Percentiles rank a stretch among this genome's conserved stretches.
phyloP scores from a whole-genome alignment of 2,888 invertebrate genomes.

The Pristionchus fissidentatus region DNA sequence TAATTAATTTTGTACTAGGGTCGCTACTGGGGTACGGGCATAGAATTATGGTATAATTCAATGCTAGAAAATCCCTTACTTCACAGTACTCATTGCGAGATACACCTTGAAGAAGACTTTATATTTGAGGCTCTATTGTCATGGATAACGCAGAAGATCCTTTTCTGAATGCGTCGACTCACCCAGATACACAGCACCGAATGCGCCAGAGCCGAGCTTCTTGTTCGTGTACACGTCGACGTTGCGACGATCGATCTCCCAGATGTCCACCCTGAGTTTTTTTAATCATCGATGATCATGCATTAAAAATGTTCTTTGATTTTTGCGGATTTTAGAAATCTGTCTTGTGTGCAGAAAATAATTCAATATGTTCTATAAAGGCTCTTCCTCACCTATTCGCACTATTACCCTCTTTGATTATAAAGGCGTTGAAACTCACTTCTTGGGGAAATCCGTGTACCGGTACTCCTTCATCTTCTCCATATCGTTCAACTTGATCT shows the following conservation, averaged over 20 bases:
- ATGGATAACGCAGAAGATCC: no score
- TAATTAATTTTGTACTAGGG: neutral
- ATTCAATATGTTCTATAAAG: neutral
- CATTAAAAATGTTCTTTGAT: neutral
- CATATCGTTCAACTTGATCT: conserved; percentile 56
- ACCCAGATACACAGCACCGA: conserved; percentile 70
- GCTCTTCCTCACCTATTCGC: neutral
- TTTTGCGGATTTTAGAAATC: neutral
- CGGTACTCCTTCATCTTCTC: conserved; percentile 63
- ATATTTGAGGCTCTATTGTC: no score
- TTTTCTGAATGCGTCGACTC: no score
- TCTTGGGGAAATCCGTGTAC: conserved; percentile 71
- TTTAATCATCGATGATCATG: neutral
- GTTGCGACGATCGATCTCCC: conserved; percentile 74
- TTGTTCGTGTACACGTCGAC: conserved; percentile 72
- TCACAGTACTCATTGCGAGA: no score
- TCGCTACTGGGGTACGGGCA: neutral
- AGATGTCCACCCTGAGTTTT: conserved; percentile 63
- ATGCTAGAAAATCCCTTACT: neutral
- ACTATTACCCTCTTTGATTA: neutral
- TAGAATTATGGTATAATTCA: neutral
- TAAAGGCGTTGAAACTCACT: conserved; percentile 48
- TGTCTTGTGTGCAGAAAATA: neutral
- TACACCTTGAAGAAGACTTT: no score
- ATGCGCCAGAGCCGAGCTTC: conserved; percentile 70